These are phyloP conservation scores for Montipora sp. DNA, from an alignment of 64 coral and sea anemone genomes.

Conservation along the genomic window DNA sequence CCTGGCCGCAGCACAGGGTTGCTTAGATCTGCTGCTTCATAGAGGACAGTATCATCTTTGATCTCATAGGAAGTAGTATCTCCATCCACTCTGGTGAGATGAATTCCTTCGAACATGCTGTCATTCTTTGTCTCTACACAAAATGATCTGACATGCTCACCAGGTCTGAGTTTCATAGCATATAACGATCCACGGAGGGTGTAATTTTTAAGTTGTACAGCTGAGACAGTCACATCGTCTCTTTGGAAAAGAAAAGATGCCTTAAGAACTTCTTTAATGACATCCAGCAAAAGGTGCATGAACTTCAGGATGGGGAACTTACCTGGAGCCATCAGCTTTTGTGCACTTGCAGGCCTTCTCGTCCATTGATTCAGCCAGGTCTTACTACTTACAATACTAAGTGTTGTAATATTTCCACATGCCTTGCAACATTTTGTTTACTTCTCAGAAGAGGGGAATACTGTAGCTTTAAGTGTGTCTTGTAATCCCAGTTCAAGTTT, in stretches of 20 bases:
- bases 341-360: neutral
- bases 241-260: conserved; percentile 45
- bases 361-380: neutral
- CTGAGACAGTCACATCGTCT: conserved; percentile 47
- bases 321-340: neutral
- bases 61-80: too few species aligned
- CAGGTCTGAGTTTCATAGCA: too few species aligned
- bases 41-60: too few species aligned
- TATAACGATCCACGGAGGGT: too few species aligned
- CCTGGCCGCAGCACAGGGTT: too few species aligned
- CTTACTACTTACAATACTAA: neutral
- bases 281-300: conserved; percentile 2
- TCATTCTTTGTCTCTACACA: too few species aligned
- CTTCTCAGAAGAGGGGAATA: neutral
- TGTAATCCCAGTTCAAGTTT: neutral
- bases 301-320: neutral
- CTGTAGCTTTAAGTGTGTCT: neutral
- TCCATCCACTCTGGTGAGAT: too few species aligned
- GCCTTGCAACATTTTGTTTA: neutral
- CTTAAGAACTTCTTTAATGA: conserved; percentile 29
- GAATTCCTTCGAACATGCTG: too few species aligned
- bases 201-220: too few species aligned
- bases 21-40: too few species aligned
- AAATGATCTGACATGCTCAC: too few species aligned
- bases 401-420: neutral